Percentiles rank a stretch among this genome's conserved stretches.
Conservation (phyloP, 1,140 invertebrate genomes). For the Marisa cornuarietis region DNA sequence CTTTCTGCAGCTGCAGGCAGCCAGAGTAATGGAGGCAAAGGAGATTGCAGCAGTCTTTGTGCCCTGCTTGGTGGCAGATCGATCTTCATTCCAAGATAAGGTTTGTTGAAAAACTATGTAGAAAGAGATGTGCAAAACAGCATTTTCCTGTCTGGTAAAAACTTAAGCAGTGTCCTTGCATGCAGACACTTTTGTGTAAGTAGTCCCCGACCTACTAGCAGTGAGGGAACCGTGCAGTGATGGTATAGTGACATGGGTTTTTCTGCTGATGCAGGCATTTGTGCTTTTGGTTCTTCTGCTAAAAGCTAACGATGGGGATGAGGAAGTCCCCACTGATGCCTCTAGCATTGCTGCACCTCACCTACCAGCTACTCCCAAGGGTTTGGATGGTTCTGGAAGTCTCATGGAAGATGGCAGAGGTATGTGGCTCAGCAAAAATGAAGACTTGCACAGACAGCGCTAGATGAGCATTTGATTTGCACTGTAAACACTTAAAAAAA, state of each 20-base stretch:
- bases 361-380: neutral
- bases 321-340: constrained; percentile 11
- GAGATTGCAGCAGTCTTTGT: constrained; percentile 58
- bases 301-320: constrained; percentile 3
- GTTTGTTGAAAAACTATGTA: constrained; percentile 1
- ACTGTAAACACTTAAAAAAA: too few species aligned
- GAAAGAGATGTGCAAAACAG: too few species aligned
- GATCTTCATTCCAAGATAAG: constrained; percentile 48
- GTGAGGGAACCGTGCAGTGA: too few species aligned
- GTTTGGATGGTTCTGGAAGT: constrained; percentile 28
- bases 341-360: constrained; percentile 14
- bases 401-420: constrained; percentile 34
- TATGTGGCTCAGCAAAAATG: neutral
- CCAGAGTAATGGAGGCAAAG: constrained; percentile 49
- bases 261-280: constrained; percentile 13
- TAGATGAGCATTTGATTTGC: too few species aligned
- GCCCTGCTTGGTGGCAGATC: constrained; percentile 50
- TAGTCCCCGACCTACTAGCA: too few species aligned
- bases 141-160: too few species aligned
- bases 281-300: constrained; percentile 12
- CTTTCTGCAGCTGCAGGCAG: constrained; percentile 40
- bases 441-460: too few species aligned
- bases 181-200: too few species aligned
- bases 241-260: neutral
- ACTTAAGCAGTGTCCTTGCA: too few species aligned